Percentiles rank a stretch among this genome's conserved stretches.
These are phyloP conservation scores for Pyxicephalus adspersus DNA, from an alignment of 2,113 vertebrate genomes.

Conservation along the genomic window DNA sequence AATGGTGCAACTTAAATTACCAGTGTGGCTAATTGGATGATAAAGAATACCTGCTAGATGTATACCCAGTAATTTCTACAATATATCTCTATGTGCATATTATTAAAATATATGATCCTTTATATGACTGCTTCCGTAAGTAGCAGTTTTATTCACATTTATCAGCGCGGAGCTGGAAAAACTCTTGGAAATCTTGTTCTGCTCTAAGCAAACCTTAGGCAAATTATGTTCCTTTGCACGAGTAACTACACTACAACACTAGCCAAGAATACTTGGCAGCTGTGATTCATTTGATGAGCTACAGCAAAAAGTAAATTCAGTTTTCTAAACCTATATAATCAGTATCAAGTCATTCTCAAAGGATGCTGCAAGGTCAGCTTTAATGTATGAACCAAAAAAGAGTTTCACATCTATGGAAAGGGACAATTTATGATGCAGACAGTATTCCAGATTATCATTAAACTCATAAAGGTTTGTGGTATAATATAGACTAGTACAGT, in stretches of 20 bases:
- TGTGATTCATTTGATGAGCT: constrained; percentile 19
- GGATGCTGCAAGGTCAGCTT: background rate
- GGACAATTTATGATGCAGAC: background rate
- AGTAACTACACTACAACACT: constrained; percentile 1
- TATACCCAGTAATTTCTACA: too few species aligned
- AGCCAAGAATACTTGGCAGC: constrained; percentile 39
- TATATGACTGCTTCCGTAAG: background rate
- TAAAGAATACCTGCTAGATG: too few species aligned
- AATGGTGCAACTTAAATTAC: too few species aligned
- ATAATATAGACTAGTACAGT: too few species aligned
- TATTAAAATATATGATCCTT: background rate
- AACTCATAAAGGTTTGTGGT: too few species aligned
- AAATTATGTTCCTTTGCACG: constrained; percentile 19
- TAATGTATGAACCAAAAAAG: too few species aligned
- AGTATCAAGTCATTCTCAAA: background rate
- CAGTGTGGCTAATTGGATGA: too few species aligned
- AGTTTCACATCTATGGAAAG: constrained; percentile 6
- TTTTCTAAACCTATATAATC: constrained; percentile 9
- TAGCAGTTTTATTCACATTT: constrained; percentile 6
- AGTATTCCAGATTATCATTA: too few species aligned
- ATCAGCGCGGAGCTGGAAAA: constrained; percentile 2
- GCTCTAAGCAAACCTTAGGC: constrained; percentile 40
- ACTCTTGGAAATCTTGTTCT: constrained; percentile 21
- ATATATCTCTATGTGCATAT: too few species aligned
- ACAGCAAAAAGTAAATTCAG: constrained; percentile 36